Percentiles rank a stretch among this genome's conserved stretches.
Evolutionary conservation across 2,113 vertebrate species (phyloP).

Genomic region (Sitta europaea): DNA sequence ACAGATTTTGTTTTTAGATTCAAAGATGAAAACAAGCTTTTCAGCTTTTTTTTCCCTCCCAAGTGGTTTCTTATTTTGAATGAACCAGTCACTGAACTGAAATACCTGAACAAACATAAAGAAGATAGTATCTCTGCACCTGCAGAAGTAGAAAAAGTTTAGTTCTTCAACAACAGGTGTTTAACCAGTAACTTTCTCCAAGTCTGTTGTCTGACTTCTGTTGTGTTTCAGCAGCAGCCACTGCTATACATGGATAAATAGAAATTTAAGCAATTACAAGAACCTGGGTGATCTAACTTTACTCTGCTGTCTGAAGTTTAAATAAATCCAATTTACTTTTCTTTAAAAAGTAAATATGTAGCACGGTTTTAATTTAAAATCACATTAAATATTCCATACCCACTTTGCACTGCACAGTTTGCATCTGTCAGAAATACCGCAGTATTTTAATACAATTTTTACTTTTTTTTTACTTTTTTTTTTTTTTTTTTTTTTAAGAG

Average conservation of each 20-base stretch:
- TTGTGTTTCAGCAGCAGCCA: neutral
- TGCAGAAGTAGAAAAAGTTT: constrained; percentile 28
- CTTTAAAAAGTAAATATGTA: neutral
- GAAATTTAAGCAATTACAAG: neutral
- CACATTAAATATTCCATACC: neutral
- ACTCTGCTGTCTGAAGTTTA: neutral
- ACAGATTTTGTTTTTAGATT: neutral
- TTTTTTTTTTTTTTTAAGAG: neutral
- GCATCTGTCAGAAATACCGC: neutral
- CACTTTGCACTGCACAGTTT: neutral
- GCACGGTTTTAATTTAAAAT: constrained; percentile 5
- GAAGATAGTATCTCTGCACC: constrained; percentile 57
- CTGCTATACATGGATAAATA: neutral
- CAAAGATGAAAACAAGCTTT: neutral
- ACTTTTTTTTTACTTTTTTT: neutral
- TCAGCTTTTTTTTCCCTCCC: constrained; percentile 7
- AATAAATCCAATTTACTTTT: neutral
- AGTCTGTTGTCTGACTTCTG: neutral
- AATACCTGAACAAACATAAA: constrained; percentile 50
- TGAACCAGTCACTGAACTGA: constrained; percentile 25
- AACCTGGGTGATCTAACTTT: neutral
- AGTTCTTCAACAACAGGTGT: constrained; percentile 33
- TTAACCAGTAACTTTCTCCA: constrained; percentile 17
- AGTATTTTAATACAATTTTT: neutral
- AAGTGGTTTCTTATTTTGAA: constrained; percentile 32